Conservation (phyloP, 2,797 vertebrate genomes). For the Lepidocolaptes lacrymiger region DNA sequence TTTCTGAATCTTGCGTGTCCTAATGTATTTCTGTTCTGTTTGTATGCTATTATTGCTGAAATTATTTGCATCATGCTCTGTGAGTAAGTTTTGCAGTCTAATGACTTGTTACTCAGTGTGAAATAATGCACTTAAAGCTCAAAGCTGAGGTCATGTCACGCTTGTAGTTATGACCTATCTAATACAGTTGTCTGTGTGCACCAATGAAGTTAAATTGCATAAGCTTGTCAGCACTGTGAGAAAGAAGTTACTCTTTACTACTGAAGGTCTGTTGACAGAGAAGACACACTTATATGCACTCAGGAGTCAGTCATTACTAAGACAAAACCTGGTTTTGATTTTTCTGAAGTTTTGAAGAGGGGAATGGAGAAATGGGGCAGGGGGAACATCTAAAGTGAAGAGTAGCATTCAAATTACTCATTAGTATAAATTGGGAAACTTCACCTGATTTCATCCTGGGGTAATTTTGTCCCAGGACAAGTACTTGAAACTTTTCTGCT, state of each 20-base stretch:
- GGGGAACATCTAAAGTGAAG: neutral
- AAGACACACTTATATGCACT: neutral
- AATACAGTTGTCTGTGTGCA: neutral
- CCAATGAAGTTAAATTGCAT: neutral
- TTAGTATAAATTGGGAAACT: constrained; percentile 3
- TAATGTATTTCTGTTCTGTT: neutral
- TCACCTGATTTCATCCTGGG: neutral
- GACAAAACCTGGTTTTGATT: neutral
- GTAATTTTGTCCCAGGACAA: neutral
- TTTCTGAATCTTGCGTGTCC: neutral
- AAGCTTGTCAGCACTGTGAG: neutral
- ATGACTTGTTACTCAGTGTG: constrained; percentile 25
- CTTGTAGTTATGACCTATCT: constrained; percentile 5
- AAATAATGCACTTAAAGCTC: constrained; percentile 30
- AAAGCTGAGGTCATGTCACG: neutral
- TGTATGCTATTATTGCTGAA: neutral
- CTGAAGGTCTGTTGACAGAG: neutral
- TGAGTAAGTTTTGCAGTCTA: constrained; percentile 3
- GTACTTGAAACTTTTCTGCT: neutral
- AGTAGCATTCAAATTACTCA: neutral
- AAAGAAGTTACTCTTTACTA: neutral
- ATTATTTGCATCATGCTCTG: neutral
- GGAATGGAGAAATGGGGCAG: neutral
- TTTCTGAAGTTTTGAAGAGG: neutral
- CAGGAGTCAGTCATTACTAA: neutral